Evolutionary conservation across 2,888 invertebrate species (phyloP).

Genomic region (Cheilosia soror): DNA sequence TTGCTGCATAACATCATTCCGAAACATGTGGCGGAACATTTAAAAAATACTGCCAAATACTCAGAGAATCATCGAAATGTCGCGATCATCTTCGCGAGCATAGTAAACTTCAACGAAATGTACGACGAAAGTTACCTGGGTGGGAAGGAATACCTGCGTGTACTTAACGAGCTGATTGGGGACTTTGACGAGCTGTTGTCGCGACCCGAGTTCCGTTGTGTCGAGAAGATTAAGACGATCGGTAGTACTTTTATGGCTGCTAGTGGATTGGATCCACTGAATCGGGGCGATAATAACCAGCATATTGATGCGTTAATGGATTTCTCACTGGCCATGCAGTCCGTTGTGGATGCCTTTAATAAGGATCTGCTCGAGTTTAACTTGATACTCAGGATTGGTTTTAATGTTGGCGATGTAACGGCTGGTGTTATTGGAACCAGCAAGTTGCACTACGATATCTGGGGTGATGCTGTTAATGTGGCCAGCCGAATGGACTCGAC

Average conservation of each 20-base stretch:
- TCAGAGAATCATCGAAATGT: constrained; percentile 97
- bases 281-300: constrained; percentile 88
- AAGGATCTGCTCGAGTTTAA: constrained; percentile 95
- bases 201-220: constrained; percentile 91
- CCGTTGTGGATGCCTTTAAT: constrained; percentile 94
- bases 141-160: constrained; percentile 96
- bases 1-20: constrained; percentile 98
- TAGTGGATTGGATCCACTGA: constrained; percentile 94
- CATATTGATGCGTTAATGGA: constrained; percentile 95
- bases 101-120: constrained; percentile 98
- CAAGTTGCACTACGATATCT: constrained; percentile 98
- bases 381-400: constrained; percentile 93
- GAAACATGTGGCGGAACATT: constrained; percentile 95
- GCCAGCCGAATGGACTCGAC: constrained; percentile 99
- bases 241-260: constrained; percentile 99
- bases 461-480: constrained; percentile 99
- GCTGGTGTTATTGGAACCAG: constrained; percentile 98
- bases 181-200: constrained; percentile 97
- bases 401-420: constrained; percentile 97
- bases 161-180: constrained; percentile 97
- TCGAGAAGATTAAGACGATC: constrained; percentile 99
- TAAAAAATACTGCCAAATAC: constrained; percentile 96
- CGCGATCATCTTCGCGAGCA: constrained; percentile 97
- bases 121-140: constrained; percentile 98
- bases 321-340: constrained; percentile 96